A percentile compares a stretch with the other conserved stretches of the same genome.
These are phyloP conservation scores for Rana temporaria DNA, from an alignment of 2,113 vertebrate species.

Conservation along the genomic window DNA sequence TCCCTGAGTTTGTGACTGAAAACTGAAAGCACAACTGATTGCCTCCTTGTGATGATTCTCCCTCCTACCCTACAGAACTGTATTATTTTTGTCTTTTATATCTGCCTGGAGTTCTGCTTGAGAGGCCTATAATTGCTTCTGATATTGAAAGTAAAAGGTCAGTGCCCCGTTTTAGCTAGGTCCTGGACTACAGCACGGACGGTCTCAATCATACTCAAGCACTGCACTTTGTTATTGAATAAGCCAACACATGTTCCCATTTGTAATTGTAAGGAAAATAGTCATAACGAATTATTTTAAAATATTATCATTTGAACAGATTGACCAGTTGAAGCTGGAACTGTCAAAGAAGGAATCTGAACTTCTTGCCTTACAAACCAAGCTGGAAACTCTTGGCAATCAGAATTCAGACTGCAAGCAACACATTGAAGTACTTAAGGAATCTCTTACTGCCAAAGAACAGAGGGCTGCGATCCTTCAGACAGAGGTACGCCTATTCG, in stretches of 20 bases:
- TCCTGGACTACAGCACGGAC: neutral
- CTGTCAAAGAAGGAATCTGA: conserved; percentile 98
- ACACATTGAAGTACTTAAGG: conserved; percentile 99
- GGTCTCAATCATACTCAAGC: neutral
- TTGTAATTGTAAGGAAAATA: neutral
- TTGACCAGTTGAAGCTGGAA: conserved; percentile 97
- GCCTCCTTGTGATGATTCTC: too few relatives aligned
- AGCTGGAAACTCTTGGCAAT: conserved; percentile 98
- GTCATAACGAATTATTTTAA: conserved; percentile 7
- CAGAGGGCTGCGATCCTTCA: conserved; percentile 98
- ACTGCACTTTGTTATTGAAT: neutral
- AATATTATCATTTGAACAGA: conserved; percentile 70
- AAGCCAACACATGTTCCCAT: conserved; percentile 33
- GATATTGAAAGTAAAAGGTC: too few relatives aligned
- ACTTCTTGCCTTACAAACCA: conserved; percentile 98
- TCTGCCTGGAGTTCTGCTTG: too few relatives aligned
- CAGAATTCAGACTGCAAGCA: conserved; percentile 99
- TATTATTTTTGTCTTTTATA: too few relatives aligned
- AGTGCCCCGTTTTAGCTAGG: too few relatives aligned
- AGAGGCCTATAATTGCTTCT: too few relatives aligned
- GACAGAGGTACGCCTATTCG: conserved; percentile 86
- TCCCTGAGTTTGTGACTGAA: too few relatives aligned
- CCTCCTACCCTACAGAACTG: too few relatives aligned
- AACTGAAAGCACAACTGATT: too few relatives aligned
- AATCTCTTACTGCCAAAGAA: conserved; percentile 99